Conservation (phyloP, 2,888 invertebrate species). For the Chromoteleia sp. region DNA sequence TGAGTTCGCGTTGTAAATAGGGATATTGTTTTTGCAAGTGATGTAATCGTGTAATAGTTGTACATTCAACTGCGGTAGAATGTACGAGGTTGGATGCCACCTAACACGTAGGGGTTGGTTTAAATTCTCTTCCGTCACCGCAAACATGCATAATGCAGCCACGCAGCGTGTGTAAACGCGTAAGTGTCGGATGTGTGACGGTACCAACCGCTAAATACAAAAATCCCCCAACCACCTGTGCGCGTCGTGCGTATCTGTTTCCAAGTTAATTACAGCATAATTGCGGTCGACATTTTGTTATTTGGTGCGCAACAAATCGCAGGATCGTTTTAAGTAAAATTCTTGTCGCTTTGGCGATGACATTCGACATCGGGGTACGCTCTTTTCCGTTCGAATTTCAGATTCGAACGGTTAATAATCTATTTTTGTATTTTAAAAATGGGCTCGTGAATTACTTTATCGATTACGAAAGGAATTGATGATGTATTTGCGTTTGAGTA, state of each 20-base stretch:
- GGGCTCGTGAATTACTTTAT: slow-evolving; percentile 36
- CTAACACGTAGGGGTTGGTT: slow-evolving; percentile 77
- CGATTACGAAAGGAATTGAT: slow-evolving; percentile 24
- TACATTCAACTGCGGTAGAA: slow-evolving; percentile 56
- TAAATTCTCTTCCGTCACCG: slow-evolving; percentile 84
- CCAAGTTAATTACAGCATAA: slow-evolving; percentile 84
- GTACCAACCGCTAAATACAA: slow-evolving; percentile 84
- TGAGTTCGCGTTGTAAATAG: slow-evolving; percentile 33
- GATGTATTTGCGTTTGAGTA: slow-evolving; percentile 21
- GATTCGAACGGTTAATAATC: slow-evolving; percentile 5
- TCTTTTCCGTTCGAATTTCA: not conserved
- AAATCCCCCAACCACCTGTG: slow-evolving; percentile 85
- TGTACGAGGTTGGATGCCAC: slow-evolving; percentile 59
- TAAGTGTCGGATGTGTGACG: slow-evolving; percentile 76
- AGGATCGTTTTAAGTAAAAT: slow-evolving; percentile 45
- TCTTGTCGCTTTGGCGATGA: slow-evolving; percentile 23
- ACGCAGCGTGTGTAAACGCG: slow-evolving; percentile 81
- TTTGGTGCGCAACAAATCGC: slow-evolving; percentile 72
- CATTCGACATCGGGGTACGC: not conserved
- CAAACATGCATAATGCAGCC: slow-evolving; percentile 84
- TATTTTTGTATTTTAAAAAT: slow-evolving; percentile 32
- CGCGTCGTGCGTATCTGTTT: slow-evolving; percentile 73
- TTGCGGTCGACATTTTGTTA: slow-evolving; percentile 84
- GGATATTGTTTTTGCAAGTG: slow-evolving; percentile 54
- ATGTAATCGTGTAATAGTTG: slow-evolving; percentile 60